These are phyloP conservation scores for Candidula unifasciata DNA, from an alignment of 2,888 invertebrate genomes.

Conservation along the genomic window DNA sequence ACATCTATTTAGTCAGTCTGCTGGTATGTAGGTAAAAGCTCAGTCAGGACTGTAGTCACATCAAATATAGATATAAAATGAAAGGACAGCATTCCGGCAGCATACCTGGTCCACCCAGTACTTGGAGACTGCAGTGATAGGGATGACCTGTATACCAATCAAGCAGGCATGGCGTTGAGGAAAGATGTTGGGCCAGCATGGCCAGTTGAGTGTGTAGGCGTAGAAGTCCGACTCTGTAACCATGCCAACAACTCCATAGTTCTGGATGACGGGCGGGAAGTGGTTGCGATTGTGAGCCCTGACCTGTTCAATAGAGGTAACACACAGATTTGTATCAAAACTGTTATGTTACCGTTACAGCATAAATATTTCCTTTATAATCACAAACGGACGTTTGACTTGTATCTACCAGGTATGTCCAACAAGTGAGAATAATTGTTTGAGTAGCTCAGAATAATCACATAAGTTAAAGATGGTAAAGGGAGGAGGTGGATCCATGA, in stretches of 20 bases:
- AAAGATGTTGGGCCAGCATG: constrained; percentile 67
- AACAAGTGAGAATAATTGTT: too few relatives aligned
- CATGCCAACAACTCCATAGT: constrained; percentile 65
- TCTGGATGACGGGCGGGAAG: constrained; percentile 65
- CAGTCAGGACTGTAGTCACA: not conserved
- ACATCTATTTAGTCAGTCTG: too few relatives aligned
- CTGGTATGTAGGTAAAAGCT: not conserved
- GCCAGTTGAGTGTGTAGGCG: constrained; percentile 69
- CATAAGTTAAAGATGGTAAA: too few relatives aligned
- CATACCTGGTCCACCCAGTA: constrained; percentile 68
- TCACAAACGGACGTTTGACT: too few relatives aligned
- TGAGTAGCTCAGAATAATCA: too few relatives aligned
- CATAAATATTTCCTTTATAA: too few relatives aligned
- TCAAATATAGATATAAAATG: not conserved
- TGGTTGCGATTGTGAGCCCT: constrained; percentile 61
- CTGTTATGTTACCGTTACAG: not conserved
- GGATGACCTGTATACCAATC: constrained; percentile 70
- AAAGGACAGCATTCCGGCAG: not conserved
- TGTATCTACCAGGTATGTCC: too few relatives aligned
- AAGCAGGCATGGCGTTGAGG: constrained; percentile 70
- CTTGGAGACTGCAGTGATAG: constrained; percentile 65
- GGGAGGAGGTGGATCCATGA: too few relatives aligned
- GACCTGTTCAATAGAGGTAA: constrained; percentile 35
- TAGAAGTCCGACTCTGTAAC: constrained; percentile 67
- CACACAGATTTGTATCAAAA: not conserved